Evolutionary conservation across 2,113 vertebrate genomes (phyloP).

Genomic region (Campylomormyrus numenius): DNA sequence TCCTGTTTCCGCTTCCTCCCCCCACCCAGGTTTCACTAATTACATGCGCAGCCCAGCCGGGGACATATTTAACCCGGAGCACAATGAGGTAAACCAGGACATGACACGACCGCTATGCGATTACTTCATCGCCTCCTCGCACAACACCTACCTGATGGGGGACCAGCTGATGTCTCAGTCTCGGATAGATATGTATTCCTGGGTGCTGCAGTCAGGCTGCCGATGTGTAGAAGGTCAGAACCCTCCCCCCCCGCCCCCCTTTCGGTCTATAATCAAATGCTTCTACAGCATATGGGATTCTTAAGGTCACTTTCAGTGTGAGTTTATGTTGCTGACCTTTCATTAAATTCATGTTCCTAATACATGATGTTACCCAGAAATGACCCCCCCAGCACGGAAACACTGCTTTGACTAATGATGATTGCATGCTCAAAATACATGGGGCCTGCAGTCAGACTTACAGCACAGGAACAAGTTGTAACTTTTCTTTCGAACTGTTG

Average conservation of each 20-base stretch:
- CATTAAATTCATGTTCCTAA: background rate
- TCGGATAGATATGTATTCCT: constrained; percentile 91
- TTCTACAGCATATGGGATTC: background rate
- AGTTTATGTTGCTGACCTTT: background rate
- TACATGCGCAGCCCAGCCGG: constrained; percentile 86
- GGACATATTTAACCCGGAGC: constrained; percentile 89
- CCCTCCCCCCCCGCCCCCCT: background rate
- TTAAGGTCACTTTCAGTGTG: background rate
- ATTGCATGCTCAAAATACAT: background rate
- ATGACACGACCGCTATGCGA: constrained; percentile 82
- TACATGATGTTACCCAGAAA: background rate
- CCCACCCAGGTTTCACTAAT: constrained; percentile 79
- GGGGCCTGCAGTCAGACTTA: background rate
- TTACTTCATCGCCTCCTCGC: constrained; percentile 95
- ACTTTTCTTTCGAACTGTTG: background rate
- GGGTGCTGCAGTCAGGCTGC: constrained; percentile 93
- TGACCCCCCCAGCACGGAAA: background rate
- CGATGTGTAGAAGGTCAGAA: constrained; percentile 88
- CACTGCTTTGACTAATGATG: background rate
- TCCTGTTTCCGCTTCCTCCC: background rate
- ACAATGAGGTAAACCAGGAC: constrained; percentile 81
- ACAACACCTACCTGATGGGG: constrained; percentile 97
- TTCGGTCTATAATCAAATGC: background rate
- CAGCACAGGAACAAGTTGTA: background rate
- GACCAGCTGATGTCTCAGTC: constrained; percentile 98